Conservation (phyloP, 2,113 vertebrate species). For the Embiotoca jacksoni region DNA sequence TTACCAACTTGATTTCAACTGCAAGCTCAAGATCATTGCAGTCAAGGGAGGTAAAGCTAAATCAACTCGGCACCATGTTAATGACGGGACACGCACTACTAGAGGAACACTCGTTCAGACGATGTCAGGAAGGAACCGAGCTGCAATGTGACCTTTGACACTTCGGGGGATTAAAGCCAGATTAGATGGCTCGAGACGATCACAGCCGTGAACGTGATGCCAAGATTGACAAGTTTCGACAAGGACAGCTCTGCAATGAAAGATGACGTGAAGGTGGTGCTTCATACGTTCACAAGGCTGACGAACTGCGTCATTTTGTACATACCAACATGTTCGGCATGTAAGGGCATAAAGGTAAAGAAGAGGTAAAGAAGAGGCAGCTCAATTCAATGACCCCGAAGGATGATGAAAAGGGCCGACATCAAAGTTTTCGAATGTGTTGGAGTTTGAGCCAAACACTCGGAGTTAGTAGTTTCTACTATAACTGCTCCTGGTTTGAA, state of each 20-base stretch:
- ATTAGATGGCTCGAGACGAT: conserved; percentile 40
- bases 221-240: conserved; percentile 11
- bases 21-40: conserved; percentile 53
- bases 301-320: conserved; percentile 68
- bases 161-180: conserved; percentile 71
- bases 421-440: conserved; percentile 67
- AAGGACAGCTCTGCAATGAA: conserved; percentile 65
- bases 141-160: conserved; percentile 84
- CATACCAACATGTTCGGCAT: conserved; percentile 57
- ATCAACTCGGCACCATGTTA: conserved; percentile 87
- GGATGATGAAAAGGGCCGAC: conserved; percentile 29
- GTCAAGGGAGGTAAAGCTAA: conserved; percentile 71
- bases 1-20: conserved; percentile 2
- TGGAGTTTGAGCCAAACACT: conserved; percentile 53
- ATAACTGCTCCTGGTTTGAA: too few species aligned
- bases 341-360: conserved; percentile 30
- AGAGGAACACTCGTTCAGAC: conserved; percentile 78
- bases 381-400: conserved; percentile 58
- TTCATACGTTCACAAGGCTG: conserved; percentile 82
- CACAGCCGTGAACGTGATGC: conserved; percentile 61
- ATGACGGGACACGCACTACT: conserved; percentile 76
- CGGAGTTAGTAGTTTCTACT: conserved; percentile 69
- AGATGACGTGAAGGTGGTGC: conserved; percentile 80
- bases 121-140: conserved; percentile 74
- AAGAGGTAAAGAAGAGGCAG: conserved; percentile 41